Conservation (phyloP, 2,113 vertebrate species). For the Scytalopus superciliaris region DNA sequence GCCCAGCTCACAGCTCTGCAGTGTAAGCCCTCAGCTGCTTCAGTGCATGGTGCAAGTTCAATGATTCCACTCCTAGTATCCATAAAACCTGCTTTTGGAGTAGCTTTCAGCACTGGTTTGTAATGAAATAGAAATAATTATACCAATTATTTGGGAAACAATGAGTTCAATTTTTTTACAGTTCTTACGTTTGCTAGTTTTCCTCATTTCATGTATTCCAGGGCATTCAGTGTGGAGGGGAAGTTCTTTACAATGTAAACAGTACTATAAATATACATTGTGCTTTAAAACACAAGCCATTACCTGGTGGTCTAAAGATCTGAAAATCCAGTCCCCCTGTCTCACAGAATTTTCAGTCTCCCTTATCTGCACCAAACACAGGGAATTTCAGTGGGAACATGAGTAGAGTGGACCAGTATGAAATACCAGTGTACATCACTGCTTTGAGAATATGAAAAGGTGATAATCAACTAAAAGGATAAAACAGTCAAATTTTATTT, state of each 20-base stretch:
- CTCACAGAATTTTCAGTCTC: neutral
- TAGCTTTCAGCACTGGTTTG: neutral
- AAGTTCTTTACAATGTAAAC: neutral
- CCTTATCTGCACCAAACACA: neutral
- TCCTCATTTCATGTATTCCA: neutral
- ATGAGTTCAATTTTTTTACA: neutral
- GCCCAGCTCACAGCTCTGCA: fast-evolving
- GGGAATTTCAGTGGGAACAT: neutral
- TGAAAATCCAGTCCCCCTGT: neutral
- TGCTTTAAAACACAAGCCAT: neutral
- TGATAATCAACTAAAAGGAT: neutral
- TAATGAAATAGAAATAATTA: neutral
- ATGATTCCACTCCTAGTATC: neutral
- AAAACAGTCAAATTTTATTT: neutral
- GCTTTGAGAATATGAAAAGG: neutral
- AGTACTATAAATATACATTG: neutral
- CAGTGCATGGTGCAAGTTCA: neutral
- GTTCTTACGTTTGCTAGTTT: neutral
- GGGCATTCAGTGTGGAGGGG: neutral
- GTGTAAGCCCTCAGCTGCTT: neutral
- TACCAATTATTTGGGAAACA: neutral
- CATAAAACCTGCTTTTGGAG: neutral
- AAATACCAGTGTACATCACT: neutral
- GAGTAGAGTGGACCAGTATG: fast-evolving
- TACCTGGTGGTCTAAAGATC: neutral